These are phyloP conservation scores for Maccullochella peelii DNA, from an alignment of 2,113 vertebrate genomes.

Conservation along the genomic window DNA sequence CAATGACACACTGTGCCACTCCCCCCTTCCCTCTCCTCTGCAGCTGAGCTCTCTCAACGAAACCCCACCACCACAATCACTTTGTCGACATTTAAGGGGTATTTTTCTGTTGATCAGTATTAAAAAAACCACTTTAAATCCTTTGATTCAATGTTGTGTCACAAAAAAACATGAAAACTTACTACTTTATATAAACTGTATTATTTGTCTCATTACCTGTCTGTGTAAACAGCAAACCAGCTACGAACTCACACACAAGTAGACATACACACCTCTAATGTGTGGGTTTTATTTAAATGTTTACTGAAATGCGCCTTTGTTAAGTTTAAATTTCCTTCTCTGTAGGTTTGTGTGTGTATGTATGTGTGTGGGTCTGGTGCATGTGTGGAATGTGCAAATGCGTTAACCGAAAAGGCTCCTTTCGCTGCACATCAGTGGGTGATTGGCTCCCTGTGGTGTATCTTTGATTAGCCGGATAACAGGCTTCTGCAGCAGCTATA, in stretches of 20 bases:
- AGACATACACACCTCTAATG: neutral
- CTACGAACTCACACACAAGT: neutral
- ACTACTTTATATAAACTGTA: neutral
- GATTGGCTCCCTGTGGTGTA: constrained; percentile 68
- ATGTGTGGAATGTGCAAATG: constrained; percentile 12
- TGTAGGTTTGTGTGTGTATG: neutral
- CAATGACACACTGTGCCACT: too few species aligned
- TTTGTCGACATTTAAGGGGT: neutral
- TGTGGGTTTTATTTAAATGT: neutral
- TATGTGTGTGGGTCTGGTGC: neutral
- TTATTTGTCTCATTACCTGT: neutral
- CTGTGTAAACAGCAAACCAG: neutral
- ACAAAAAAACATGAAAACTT: neutral
- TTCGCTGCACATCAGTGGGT: constrained; percentile 57
- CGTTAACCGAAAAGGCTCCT: constrained; percentile 22
- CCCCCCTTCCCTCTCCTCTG: too few species aligned
- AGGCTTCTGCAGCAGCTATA: constrained; percentile 51
- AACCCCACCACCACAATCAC: too few species aligned
- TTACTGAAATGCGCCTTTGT: neutral
- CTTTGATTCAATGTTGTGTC: neutral
- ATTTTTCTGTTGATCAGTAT: neutral
- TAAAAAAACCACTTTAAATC: neutral
- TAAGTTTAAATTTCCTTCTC: neutral
- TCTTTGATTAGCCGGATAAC: constrained; percentile 75
- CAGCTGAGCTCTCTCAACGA: too few species aligned